Base-by-base conservation (phyloP, 2,113 vertebrate species). In the Phodopus roborovskii region DNA sequence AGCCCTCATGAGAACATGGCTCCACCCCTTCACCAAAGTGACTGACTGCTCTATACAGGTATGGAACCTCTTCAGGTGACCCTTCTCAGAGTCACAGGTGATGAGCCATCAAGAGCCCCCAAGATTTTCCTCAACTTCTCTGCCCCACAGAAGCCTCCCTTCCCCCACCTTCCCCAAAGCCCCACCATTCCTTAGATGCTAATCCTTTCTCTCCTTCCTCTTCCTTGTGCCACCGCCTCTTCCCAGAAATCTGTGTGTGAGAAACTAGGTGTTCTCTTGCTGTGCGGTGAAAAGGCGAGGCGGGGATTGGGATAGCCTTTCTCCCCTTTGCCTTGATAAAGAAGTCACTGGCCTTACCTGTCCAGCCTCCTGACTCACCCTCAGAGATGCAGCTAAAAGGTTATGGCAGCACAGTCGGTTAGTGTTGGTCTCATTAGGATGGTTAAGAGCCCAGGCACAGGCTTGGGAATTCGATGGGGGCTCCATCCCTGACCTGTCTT, bases 351-450 rank as follows among this genome's bases (percentile, higher is more conserved):
- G 28, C 64, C 28, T 56, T 24, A 36, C 66, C 82, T 81, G n/a
- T 58, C 36, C 50, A 20, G 58, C 82, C 56, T 87, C 78, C 94
- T 88, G 94, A 92, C 39, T 94, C 94, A 92, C 60, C 39, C 58
- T 28, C 53, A 19, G 42, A 93, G 33, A 48, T 20, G 62, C 62
- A 13, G 66, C 77, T 20, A 1, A 26, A n/a, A 66, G 20, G 33
- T 50, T 15, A 10, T 26, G 22, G 33, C 58, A 3, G 74, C 7
- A 3, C 83, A 60, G 26, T 24, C 5, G 22, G 20, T 95, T 26
- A 58, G 64, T 28, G 20, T 13, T 4, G 3, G 60, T 33, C 58
- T 92, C 45, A 0, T 53, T 88, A 50, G 56, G 64, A 16, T 17
- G 56, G 48, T 19, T 13, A 26, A 90, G 85, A 81, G 42, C 19